A percentile compares a stretch with the other conserved stretches of the same genome.
phyloP scores from a whole-genome alignment of 2,797 vertebrate genomes.

The Sebastiscus albofasciatus region DNA sequence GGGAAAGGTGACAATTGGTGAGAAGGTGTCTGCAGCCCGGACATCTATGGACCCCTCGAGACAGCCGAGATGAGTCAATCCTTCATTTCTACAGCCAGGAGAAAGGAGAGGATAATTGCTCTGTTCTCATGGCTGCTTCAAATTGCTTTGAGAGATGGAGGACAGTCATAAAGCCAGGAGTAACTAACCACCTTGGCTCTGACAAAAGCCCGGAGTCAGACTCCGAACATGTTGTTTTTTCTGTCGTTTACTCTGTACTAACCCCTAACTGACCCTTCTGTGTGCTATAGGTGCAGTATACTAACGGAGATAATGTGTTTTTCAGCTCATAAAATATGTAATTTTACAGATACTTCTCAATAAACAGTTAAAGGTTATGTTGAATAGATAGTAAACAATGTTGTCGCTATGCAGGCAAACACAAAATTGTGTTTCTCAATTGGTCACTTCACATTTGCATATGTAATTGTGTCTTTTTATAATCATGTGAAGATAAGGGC shows the following conservation, averaged over 20 bases:
- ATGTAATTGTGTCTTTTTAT: background rate
- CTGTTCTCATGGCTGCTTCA: conserved; percentile 70
- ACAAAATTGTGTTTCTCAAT: background rate
- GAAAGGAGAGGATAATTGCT: conserved; percentile 80
- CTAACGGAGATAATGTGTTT: background rate
- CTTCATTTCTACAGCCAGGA: conserved; percentile 76
- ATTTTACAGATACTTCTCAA: background rate
- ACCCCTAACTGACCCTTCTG: conserved; percentile 17
- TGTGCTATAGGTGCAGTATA: background rate
- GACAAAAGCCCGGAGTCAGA: conserved; percentile 44
- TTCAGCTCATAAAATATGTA: background rate
- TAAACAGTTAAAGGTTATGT: background rate
- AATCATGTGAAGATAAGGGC: background rate
- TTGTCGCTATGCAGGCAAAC: background rate
- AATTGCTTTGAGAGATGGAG: conserved; percentile 78
- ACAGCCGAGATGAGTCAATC: conserved; percentile 75
- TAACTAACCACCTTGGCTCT: conserved; percentile 69
- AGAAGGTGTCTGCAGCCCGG: conserved; percentile 64
- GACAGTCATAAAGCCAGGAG: conserved; percentile 71
- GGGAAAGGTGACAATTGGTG: conserved; percentile 70
- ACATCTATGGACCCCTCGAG: conserved; percentile 76
- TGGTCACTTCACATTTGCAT: background rate
- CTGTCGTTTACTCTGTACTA: conserved; percentile 11
- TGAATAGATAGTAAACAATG: background rate
- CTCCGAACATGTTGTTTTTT: conserved; percentile 17